A percentile compares a stretch with the other conserved stretches of the same genome.
Conservation (phyloP, 2,797 vertebrate species). For the Halcyon chelicuti region DNA sequence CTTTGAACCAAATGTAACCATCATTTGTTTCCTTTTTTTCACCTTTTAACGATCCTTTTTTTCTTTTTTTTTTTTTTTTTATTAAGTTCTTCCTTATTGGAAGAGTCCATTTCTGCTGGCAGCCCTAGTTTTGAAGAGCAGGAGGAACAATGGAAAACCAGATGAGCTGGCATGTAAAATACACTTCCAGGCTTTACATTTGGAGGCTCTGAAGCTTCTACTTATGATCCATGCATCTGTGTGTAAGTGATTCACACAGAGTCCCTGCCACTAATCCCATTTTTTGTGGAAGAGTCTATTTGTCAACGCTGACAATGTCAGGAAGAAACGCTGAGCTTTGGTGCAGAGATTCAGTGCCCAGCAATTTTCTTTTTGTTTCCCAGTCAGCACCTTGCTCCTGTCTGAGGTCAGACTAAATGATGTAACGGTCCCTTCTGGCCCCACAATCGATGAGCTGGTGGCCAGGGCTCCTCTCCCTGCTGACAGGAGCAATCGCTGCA, state of each 20-base stretch:
- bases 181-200: background rate
- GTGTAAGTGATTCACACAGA: background rate
- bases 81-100: background rate
- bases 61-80: background rate
- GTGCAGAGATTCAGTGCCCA: background rate
- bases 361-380: slow-evolving; percentile 2
- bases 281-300: background rate
- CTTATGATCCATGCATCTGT: accelerated
- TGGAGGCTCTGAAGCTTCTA: background rate
- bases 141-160: background rate
- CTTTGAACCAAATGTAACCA: background rate
- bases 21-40: background rate
- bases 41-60: background rate
- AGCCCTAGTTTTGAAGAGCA: background rate
- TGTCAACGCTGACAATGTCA: background rate
- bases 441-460: background rate
- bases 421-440: slow-evolving; percentile 1
- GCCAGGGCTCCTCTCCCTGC: background rate
- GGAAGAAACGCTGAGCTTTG: background rate
- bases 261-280: background rate
- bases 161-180: background rate
- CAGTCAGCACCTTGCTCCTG: background rate
- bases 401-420: slow-evolving; percentile 33
- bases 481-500: background rate
- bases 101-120: background rate